Evolutionary conservation across 2,797 vertebrate genomes (phyloP), one percentile per base, ranked within the genome.

Genomic region (Melanotaenia nigrans): DNA sequence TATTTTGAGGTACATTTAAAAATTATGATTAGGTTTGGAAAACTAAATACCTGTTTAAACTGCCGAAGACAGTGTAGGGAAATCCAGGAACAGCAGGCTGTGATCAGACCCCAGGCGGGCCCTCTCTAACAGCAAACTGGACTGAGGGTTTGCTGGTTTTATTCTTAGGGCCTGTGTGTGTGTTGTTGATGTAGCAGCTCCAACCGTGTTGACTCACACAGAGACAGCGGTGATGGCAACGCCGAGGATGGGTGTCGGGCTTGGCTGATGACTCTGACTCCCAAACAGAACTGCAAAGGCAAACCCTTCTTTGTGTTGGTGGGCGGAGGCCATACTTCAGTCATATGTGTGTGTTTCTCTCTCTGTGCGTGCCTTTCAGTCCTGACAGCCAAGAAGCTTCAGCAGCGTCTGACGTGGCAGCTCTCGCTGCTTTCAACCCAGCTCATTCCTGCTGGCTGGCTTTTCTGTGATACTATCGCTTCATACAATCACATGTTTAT

Each of bases 401-500:
- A 73, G 89, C 87, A 89, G 85, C 82, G 85, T 92, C 87, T 92
- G 91, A 94, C 92, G 93, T 94, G 93, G 93, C 92, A 92, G 88
- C 87, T 87, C 87, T 85, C 40, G 60, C 87, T 87, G 89, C 86
- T 91, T 82, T 84, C 83, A 68, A 77, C 88, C 89, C 91, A 86
- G 87, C 90, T 85, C 79, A 49, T 82, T 90, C 83, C 85, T 91
- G 90, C 84, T 92, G 89, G 87, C 90, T 89, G 81, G 57, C 83
- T 85, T 78, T 66, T 69, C 83, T 79, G 85, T 90, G 90, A 89
- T 90, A 90, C 88, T 91, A 91, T 90, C 87, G 91, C 84, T 87
- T 85, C 82, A 85, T 91, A 87, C 83, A 76, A 83, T 90, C 83
- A 77, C 90, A 81, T 85, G 81, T 88, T 91, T 88, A 89, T 89